Conservation (phyloP, 2,113 vertebrate genomes). For the Lepidothrix coronata region DNA sequence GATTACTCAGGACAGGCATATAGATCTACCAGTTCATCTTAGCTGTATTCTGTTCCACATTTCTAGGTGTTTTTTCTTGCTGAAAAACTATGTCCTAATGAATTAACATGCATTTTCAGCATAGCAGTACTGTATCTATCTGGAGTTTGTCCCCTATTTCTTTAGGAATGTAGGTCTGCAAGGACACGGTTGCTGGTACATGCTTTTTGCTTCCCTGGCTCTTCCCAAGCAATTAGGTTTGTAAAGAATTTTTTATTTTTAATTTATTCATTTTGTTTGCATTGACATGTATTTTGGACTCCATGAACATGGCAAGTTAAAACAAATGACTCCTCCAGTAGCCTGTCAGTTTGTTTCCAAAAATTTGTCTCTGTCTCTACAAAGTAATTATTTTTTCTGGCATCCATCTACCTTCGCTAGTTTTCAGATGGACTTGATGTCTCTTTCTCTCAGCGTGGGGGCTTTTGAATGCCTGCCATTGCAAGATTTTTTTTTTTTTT, state of each 20-base stretch:
- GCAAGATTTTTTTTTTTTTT: not conserved
- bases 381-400: constrained; percentile 55
- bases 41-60: not conserved
- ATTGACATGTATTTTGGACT: not conserved
- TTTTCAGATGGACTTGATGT: constrained; percentile 43
- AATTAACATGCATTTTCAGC: not conserved
- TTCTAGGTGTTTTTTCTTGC: not conserved
- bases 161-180: not conserved
- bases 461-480: constrained; percentile 2
- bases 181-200: not conserved
- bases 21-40: not conserved
- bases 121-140: not conserved
- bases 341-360: not conserved
- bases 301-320: not conserved
- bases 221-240: not conserved
- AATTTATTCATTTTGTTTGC: not conserved
- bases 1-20: not conserved
- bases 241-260: not conserved
- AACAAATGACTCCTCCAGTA: not conserved
- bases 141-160: not conserved
- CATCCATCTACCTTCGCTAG: not conserved
- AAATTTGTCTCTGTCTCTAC: not conserved
- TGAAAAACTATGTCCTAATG: not conserved
- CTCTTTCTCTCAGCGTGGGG: not conserved
- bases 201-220: not conserved